Evolutionary conservation across 2,888 invertebrate species (phyloP).

Genomic region (Leptodirus hochenwartii): DNA sequence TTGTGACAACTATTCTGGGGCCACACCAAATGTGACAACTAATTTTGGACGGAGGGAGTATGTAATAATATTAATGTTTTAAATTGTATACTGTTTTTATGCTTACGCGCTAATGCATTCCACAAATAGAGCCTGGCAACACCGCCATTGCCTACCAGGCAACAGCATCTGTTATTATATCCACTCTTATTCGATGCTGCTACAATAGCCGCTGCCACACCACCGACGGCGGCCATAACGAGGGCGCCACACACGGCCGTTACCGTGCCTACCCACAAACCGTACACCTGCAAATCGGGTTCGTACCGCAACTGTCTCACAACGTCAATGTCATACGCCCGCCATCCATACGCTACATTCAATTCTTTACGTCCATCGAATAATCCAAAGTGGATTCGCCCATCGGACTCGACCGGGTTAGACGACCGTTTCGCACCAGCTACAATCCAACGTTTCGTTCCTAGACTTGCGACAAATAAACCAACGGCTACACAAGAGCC

Average conservation of each 20-base stretch:
- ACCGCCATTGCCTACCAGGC: too few species aligned
- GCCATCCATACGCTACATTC: conserved; percentile 65
- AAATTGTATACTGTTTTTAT: not conserved
- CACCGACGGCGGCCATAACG: conserved; percentile 47
- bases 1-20: too few species aligned
- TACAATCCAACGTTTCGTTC: conserved; percentile 69
- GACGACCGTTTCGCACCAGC: conserved; percentile 50
- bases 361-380: conserved; percentile 72
- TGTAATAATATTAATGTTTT: conserved; percentile 6
- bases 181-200: conserved; percentile 48
- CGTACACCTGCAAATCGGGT: conserved; percentile 44
- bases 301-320: conserved; percentile 41
- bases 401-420: conserved; percentile 49
- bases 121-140: conserved; percentile 47
- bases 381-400: conserved; percentile 66
- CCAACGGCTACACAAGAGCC: conserved; percentile 61
- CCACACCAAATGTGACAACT: too few species aligned
- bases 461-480: conserved; percentile 60
- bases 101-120: conserved; percentile 60
- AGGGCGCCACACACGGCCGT: conserved; percentile 49
- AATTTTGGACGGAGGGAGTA: too few species aligned
- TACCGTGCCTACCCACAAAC: conserved; percentile 61
- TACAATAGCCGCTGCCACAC: conserved; percentile 61
- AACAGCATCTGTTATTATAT: too few species aligned
- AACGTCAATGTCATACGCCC: conserved; percentile 56